Evolutionary conservation across 2,113 vertebrate genomes (phyloP), one percentile per base, ranked within the genome.

Genomic region (Diadophis punctatus): DNA sequence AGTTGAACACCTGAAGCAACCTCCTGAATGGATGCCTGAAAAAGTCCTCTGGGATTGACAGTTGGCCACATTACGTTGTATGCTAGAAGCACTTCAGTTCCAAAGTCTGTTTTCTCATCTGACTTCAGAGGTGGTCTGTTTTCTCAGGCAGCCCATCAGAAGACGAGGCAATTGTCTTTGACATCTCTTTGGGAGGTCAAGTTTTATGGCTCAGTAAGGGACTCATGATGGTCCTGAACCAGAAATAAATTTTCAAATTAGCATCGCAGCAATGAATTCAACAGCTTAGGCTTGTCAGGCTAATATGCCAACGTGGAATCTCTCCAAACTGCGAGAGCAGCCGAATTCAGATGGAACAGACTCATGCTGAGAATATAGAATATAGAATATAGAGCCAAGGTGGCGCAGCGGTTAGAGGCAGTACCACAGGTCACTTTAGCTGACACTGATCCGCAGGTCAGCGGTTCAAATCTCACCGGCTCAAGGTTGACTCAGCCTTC

Each of bases 111-210:
- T 89, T 89, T 89, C 55, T 89, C 53, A 27, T 55, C 88, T 18
- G 39, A 56, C 88, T 89, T 58, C 88, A 58, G 39, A 89, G 88
- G 88, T 58, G 53, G 88, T 89, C 88, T 89, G 88, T 43, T 89
- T 56, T 43, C 55, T 25, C 53, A 89, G 55, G 25, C 88, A 46
- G 39, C 46, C 39, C 55, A 56, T 58, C 52, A 56, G 53, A 43
- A 55, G 53, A 25, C 7, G 23, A 89, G 55, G 10, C 25, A 27
- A 80, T 80, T 80, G 74, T 43, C 34, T 89, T 58, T 58, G 55
- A 89, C 56, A 43, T 89, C 53, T 58, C 88, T 58, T 89, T 58
- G 88, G 88, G 88, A 89, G 88, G 88, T 46, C 88, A 89, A 0
- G n/a, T 58, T 89, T 89, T 89, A 89, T 89, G 56, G 55, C 88